Base-by-base conservation (phyloP, 92 coral and sea anemone species). In the Parazoanthus darwini region DNA sequence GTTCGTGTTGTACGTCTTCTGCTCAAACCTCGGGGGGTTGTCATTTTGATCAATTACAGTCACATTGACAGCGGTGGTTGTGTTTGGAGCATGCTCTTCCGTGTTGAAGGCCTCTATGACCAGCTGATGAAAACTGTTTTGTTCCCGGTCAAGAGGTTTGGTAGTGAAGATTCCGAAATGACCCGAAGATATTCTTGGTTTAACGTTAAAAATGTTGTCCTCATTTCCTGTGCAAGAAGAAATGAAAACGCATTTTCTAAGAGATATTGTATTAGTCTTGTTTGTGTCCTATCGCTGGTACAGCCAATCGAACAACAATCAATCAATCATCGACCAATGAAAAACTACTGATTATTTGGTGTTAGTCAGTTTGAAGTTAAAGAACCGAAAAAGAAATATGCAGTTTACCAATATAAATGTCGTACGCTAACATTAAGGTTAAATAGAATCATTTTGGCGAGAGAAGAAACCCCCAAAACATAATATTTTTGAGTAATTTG, bases 61-160 rank as follows among this genome's bases (percentile, higher is more conserved):
- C n/a, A 92, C 84, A 36, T 79, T 83, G 25, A 90, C 88, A 92
- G 59, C 70, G 84, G 91, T 66, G 23, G 86, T 84, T 25, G 91
- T 50, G 33, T 43, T 74, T 15, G 50, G 89, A 36, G 92, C 94
- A 59, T 78, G 86, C 58, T 92, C 94, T 11, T 90, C 89, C 14
- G 67, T 29, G 88, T 92, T 92, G 23, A 66, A 50, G 15, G 90
- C 89, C 29, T 71, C 72, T 8, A 90, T 48, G 43, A 82, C 37
- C 0, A 92, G 89, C 36, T 78, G 87, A 74, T 82, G 74, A 65
- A 38, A 42, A 44, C 89, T 66, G 18, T 50, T 77, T 33, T 86
- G 66, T 59, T 92, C 94, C 15, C 94, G 91, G 82, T 92, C 91
- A 70, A 92, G 89, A 23, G 93, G 77, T 10, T 74, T 79, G 48